Evolutionary conservation across 37 sponge, comb jelly and placozoan species (phyloP).

Genomic region (Tethya wilhelma): DNA sequence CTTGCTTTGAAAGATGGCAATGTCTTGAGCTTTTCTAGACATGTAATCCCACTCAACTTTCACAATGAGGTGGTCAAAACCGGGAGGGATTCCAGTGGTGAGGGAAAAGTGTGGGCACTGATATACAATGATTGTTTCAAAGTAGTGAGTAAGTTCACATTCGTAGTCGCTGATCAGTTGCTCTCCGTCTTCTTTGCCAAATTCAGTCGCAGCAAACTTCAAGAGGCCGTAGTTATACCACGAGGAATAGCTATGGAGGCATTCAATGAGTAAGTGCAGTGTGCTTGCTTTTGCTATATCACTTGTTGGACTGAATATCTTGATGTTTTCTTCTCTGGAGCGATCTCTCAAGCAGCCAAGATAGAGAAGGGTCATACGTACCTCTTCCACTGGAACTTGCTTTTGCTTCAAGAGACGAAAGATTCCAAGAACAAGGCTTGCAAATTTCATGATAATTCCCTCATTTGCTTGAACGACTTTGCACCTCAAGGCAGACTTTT

Average conservation of each 20-base stretch:
- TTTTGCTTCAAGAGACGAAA: slow-evolving; percentile 21
- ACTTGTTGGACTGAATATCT: not conserved
- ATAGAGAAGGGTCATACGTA: slow-evolving; percentile 16
- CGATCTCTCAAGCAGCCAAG: slow-evolving; percentile 8
- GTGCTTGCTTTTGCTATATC: slow-evolving; percentile 18
- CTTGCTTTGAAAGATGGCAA: slow-evolving; percentile 16
- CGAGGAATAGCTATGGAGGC: slow-evolving; percentile 40
- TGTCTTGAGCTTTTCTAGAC: slow-evolving; percentile 8
- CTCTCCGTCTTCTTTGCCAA: slow-evolving; percentile 31
- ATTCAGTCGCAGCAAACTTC: slow-evolving; percentile 14
- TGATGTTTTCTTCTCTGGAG: not conserved
- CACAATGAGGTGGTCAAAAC: slow-evolving; percentile 18
- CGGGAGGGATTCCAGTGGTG: slow-evolving; percentile 6
- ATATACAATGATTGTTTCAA: slow-evolving; percentile 10
- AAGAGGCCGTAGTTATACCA: slow-evolving; percentile 47
- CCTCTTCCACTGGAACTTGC: slow-evolving; percentile 17
- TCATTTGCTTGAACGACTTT: slow-evolving; percentile 10
- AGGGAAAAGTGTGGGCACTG: slow-evolving; percentile 45
- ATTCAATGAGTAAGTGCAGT: slow-evolving; percentile 5
- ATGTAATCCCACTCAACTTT: slow-evolving; percentile 42
- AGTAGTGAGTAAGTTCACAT: slow-evolving; percentile 1
- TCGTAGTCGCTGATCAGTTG: slow-evolving; percentile 19
- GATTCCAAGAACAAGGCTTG: slow-evolving; percentile 7
- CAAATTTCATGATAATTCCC: slow-evolving; percentile 31
- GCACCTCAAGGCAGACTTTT: slow-evolving; percentile 3